A percentile compares a stretch with the other conserved stretches of the same genome.
Conservation (phyloP, 2,113 vertebrate species). For the Platanista minor region DNA sequence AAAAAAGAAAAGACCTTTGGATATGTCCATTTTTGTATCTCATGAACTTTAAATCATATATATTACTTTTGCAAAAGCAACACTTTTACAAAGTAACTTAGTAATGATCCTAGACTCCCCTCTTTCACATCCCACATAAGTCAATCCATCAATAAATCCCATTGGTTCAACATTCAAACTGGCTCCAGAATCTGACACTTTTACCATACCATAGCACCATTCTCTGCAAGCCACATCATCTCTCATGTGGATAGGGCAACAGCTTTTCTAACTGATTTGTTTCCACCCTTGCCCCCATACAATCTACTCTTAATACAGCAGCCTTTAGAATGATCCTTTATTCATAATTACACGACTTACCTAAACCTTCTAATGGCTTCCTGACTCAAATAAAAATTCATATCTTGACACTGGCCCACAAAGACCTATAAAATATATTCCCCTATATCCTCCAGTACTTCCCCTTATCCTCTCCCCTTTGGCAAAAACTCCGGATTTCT, state of each 20-base stretch:
- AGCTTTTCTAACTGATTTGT: slow-evolving; percentile 16
- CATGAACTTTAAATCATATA: background rate
- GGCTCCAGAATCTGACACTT: background rate
- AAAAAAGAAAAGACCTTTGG: background rate
- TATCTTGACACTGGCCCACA: background rate
- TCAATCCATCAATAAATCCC: background rate
- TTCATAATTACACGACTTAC: background rate
- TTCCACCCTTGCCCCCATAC: background rate
- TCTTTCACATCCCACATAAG: background rate
- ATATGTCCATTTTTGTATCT: background rate
- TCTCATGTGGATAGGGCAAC: background rate
- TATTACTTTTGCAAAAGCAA: background rate
- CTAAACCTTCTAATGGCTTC: background rate
- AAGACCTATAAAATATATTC: background rate
- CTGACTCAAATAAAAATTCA: slow-evolving; percentile 23
- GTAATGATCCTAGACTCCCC: background rate
- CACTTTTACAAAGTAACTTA: slow-evolving; percentile 8
- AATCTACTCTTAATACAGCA: background rate
- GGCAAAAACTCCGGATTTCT: background rate
- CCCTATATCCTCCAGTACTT: background rate
- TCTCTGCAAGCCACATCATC: background rate
- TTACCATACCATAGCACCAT: background rate
- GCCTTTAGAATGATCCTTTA: background rate
- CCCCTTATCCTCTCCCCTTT: background rate
- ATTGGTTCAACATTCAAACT: background rate